Base-by-base conservation (phyloP, 2,888 invertebrate species). In the Lasiommata megera region DNA sequence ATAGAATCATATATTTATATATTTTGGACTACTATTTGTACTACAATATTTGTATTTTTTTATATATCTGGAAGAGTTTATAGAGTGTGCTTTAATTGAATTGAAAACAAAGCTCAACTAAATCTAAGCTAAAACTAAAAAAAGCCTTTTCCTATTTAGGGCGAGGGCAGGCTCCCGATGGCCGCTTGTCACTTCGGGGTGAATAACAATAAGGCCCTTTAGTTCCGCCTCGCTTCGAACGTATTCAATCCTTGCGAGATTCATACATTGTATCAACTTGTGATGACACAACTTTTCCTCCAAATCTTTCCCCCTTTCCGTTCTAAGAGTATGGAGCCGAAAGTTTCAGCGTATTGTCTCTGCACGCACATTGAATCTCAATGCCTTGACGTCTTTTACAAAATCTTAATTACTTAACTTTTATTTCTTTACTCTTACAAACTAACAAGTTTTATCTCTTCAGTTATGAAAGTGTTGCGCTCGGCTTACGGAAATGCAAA, bases 191-290 rank as follows among this genome's bases (percentile, higher is more conserved):
- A 79, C 76, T 75, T 71, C 71, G 80, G 88, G 88, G 87, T 88
- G 88, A 84, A 88, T 88, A 88, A 88, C 84, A 88, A 88, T 88
- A 86, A 82, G 83, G 77, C 76, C 82, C 85, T 83, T 80, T 84
- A 84, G 84, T 87, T 79, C 79, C 77, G 75, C 74, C 62, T 73
- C 71, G 71, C 74, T 74, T 78, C 73, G 73, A 80, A 78, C 78
- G 77, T 82, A 83, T 86, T 85, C 88, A 87, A 86, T 88, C 86
- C 84, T 85, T 71, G 71, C 67, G 72, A 80, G 82, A 85, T 82
- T 80, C 84, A 84, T 82, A 80, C 80, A 76, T 77, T 63, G 61
- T 65, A 67, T 63, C 58, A 70, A 70, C 65, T 67, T 62, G 62
- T 56, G 63, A 71, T 69, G 70, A 64, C 68, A 72, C 65, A 69